These are phyloP conservation scores for Numida meleagris DNA, from an alignment of 2,113 vertebrate species.

Conservation along the genomic window DNA sequence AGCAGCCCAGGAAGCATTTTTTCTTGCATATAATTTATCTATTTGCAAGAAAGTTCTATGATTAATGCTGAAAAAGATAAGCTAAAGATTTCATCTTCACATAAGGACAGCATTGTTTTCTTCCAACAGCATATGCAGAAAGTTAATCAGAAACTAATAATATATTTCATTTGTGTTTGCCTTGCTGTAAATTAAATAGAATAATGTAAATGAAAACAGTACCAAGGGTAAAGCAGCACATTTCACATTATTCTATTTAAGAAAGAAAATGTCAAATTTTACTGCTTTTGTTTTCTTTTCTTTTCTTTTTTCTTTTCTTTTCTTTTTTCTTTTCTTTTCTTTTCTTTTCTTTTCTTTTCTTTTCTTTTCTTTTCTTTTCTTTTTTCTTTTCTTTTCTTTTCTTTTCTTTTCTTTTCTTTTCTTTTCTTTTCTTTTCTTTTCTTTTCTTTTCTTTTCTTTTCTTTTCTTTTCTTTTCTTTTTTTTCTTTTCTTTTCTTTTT, in stretches of 20 bases:
- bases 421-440: constrained; percentile 7
- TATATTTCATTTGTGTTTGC: constrained; percentile 30
- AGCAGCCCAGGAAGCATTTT: not conserved
- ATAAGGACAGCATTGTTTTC: not conserved
- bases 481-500: constrained; percentile 7
- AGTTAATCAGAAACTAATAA: constrained; percentile 38
- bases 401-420: constrained; percentile 11
- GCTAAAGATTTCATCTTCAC: not conserved
- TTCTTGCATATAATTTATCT: not conserved
- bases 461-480: constrained; percentile 13
- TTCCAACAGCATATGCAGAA: not conserved
- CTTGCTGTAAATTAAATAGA: constrained; percentile 44
- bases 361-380: constrained; percentile 9
- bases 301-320: constrained; percentile 11
- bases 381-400: constrained; percentile 2
- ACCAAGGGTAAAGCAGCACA: constrained; percentile 17
- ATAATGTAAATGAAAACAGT: constrained; percentile 32
- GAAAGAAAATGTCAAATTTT: constrained; percentile 11
- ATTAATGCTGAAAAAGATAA: constrained; percentile 37
- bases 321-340: constrained; percentile 6
- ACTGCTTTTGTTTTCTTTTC: not conserved
- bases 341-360: constrained; percentile 7
- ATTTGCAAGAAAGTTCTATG: constrained; percentile 7
- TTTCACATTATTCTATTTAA: not conserved
- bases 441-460: constrained; percentile 4